These are phyloP conservation scores for Aeoliscus strigatus DNA, from an alignment of 2,797 vertebrate species.

Conservation along the genomic window DNA sequence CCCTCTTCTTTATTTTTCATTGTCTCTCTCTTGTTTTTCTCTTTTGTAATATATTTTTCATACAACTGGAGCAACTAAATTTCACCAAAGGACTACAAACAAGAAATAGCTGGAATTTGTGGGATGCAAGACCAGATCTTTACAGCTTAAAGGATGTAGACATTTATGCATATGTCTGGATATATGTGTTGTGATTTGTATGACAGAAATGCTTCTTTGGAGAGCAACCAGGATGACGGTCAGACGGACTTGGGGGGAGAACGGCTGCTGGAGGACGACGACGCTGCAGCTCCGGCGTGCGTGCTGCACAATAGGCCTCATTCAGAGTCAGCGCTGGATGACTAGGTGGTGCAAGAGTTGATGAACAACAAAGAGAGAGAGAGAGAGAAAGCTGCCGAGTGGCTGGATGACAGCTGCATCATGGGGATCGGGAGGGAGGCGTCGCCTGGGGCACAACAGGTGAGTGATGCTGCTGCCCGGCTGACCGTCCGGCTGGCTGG, in stretches of 20 bases:
- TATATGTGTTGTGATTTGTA: no score
- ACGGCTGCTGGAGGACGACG: no score
- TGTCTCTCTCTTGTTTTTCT: conserved; percentile 5
- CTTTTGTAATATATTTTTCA: conserved; percentile 21
- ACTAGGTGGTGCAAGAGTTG: conserved; percentile 31
- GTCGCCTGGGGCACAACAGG: conserved; percentile 60
- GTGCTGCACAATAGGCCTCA: conserved; percentile 47
- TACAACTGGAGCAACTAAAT: no score
- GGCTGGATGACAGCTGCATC: conserved; percentile 59
- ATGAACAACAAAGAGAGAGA: conserved; percentile 34
- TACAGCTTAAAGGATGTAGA: not conserved
- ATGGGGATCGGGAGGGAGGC: conserved; percentile 42
- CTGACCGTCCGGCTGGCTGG: conserved; percentile 42
- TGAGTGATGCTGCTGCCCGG: conserved; percentile 59
- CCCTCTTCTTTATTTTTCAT: conserved; percentile 24
- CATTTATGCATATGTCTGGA: not conserved
- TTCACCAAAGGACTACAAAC: conserved; percentile 28
- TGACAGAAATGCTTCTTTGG: not conserved
- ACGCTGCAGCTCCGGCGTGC: conserved; percentile 25
- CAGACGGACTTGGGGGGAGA: conserved; percentile 12
- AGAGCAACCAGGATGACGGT: conserved; percentile 6
- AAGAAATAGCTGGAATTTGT: conserved; percentile 21
- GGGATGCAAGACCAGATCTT: not conserved
- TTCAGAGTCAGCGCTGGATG: conserved; percentile 40
- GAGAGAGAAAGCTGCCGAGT: conserved; percentile 15